Conservation (phyloP, 2,113 vertebrate genomes). For the Theropithecus gelada region DNA sequence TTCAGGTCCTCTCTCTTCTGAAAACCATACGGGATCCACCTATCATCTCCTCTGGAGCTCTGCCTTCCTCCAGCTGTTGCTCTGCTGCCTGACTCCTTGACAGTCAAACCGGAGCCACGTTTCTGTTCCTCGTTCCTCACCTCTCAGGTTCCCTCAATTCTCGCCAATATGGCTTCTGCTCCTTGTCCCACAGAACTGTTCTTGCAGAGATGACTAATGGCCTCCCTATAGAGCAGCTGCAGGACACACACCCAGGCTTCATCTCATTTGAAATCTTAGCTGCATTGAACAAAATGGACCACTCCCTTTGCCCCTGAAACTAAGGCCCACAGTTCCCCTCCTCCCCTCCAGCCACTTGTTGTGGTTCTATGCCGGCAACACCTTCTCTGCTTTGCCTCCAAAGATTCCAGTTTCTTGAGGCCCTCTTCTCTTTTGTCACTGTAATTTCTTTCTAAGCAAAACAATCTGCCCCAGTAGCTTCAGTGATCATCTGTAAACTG, state of each 20-base stretch:
- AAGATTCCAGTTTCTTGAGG: background rate
- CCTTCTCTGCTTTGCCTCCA: background rate
- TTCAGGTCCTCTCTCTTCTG: background rate
- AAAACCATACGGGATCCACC: background rate
- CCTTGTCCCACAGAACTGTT: background rate
- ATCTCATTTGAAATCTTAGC: background rate
- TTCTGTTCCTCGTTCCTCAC: background rate
- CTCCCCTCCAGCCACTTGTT: rapidly evolving
- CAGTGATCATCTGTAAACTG: background rate
- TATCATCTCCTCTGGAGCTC: too few species aligned
- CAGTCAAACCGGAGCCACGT: background rate
- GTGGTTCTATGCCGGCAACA: background rate
- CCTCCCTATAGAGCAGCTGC: background rate
- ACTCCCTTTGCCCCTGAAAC: background rate
- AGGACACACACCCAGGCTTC: background rate
- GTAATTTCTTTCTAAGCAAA: background rate
- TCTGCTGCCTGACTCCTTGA: background rate
- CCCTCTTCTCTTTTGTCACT: background rate
- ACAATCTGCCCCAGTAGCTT: background rate
- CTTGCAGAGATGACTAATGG: too few species aligned
- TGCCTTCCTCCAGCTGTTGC: background rate
- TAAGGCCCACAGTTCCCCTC: rapidly evolving
- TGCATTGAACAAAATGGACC: background rate
- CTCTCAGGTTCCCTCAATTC: background rate
- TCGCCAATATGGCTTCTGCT: background rate